These are phyloP conservation scores for Drosophila sturtevanti DNA, from an alignment of 1,140 invertebrate species.

Conservation along the genomic window DNA sequence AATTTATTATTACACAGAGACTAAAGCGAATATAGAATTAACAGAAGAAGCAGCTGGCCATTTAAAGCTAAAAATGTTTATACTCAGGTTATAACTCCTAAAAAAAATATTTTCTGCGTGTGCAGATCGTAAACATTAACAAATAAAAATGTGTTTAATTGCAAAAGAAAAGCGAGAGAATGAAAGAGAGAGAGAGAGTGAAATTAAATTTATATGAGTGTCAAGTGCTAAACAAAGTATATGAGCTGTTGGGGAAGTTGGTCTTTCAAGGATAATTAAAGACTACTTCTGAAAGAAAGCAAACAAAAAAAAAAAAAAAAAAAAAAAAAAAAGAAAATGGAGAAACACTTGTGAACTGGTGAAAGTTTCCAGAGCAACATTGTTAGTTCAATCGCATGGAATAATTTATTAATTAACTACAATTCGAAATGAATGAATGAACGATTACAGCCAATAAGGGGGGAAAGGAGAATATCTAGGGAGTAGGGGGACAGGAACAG, in stretches of 20 bases:
- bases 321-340: neutral
- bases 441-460: conserved; percentile 52
- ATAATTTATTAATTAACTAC: conserved; percentile 81
- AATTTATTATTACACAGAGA: conserved; percentile 44
- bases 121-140: conserved; percentile 63
- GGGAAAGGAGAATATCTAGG: neutral
- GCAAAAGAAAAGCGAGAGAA: conserved; percentile 24
- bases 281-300: conserved; percentile 12
- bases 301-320: neutral
- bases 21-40: neutral
- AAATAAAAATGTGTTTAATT: conserved; percentile 75
- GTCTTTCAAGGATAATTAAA: conserved; percentile 40
- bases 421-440: conserved; percentile 80
- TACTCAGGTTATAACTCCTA: conserved; percentile 57
- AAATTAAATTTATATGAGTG: conserved; percentile 17
- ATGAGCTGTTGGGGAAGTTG: conserved; percentile 6
- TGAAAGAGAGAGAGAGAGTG: neutral
- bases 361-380: conserved; percentile 64
- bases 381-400: conserved; percentile 77
- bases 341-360: conserved; percentile 34
- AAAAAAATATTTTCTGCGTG: conserved; percentile 74
- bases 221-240: conserved; percentile 37
- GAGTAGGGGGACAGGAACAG: neutral
- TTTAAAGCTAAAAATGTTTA: conserved; percentile 46
- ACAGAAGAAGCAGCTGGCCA: neutral